Conservation (phyloP, 2,113 vertebrate species). For the Cyanoliseus patagonus region DNA sequence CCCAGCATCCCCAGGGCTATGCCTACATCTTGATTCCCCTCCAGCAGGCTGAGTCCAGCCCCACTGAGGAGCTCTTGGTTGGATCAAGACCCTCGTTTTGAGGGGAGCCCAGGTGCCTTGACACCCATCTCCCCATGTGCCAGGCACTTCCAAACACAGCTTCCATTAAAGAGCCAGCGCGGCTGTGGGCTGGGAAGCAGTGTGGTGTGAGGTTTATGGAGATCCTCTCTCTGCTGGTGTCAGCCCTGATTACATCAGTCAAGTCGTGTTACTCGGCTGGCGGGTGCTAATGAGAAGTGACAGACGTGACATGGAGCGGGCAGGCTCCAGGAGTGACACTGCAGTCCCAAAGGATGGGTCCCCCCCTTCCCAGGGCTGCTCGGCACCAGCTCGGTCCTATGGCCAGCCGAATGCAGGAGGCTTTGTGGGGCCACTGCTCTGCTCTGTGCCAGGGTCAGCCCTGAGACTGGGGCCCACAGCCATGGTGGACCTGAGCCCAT, state of each 20-base stretch:
- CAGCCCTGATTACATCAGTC: constrained; percentile 42
- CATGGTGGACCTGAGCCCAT: fast-evolving
- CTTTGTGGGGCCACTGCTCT: neutral
- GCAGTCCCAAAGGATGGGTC: neutral
- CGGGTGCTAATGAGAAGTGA: constrained; percentile 55
- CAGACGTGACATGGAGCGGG: constrained; percentile 34
- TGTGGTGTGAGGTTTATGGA: neutral
- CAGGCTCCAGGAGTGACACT: neutral
- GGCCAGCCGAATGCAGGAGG: neutral
- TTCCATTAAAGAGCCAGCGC: neutral
- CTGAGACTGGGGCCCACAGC: fast-evolving
- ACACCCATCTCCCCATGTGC: fast-evolving
- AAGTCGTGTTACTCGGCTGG: neutral
- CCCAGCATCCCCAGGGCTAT: neutral
- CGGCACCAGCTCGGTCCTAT: fast-evolving
- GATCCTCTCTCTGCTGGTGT: neutral
- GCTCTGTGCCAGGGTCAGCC: fast-evolving
- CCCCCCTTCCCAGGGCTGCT: neutral
- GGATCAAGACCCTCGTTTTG: fast-evolving
- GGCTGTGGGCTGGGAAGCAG: neutral
- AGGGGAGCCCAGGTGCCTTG: fast-evolving
- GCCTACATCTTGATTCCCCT: neutral
- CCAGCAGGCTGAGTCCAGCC: neutral
- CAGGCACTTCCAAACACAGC: fast-evolving
- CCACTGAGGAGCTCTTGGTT: fast-evolving